A percentile compares a stretch with the other conserved stretches of the same genome.
These are phyloP conservation scores for Yponomeuta plumbellus DNA, from an alignment of 2,888 invertebrate species.

Conservation along the genomic window DNA sequence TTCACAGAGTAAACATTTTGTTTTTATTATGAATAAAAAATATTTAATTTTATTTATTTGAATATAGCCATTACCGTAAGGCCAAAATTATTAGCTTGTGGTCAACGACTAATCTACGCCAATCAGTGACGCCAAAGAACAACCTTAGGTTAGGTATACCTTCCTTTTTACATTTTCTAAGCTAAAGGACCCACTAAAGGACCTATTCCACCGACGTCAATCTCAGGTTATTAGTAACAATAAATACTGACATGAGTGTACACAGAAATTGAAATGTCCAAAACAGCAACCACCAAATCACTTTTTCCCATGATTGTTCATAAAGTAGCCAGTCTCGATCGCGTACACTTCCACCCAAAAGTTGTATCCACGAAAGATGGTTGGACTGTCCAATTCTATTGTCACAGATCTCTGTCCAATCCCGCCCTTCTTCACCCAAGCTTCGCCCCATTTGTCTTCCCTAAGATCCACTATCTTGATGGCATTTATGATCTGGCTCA, in stretches of 20 bases:
- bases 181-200: no score
- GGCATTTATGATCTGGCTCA: conserved; percentile 51
- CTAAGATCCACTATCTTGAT: conserved; percentile 51
- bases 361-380: conserved; percentile 51
- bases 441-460: conserved; percentile 51
- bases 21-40: no score
- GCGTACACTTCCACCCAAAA: conserved; percentile 59
- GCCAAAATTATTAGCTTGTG: no score
- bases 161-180: no score
- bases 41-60: no score
- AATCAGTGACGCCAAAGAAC: no score
- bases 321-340: conserved; percentile 30
- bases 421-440: conserved; percentile 48
- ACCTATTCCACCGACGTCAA: no score
- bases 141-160: no score
- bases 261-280: background rate
- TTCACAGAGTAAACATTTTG: no score
- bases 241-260: background rate
- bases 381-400: conserved; percentile 52
- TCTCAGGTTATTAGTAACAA: background rate
- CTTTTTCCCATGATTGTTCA: conserved; percentile 10
- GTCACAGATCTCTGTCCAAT: conserved; percentile 50
- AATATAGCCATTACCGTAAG: no score
- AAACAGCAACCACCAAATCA: background rate
- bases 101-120: no score